Conservation (phyloP, 2,113 vertebrate species). For the Odobenus rosmarus region DNA sequence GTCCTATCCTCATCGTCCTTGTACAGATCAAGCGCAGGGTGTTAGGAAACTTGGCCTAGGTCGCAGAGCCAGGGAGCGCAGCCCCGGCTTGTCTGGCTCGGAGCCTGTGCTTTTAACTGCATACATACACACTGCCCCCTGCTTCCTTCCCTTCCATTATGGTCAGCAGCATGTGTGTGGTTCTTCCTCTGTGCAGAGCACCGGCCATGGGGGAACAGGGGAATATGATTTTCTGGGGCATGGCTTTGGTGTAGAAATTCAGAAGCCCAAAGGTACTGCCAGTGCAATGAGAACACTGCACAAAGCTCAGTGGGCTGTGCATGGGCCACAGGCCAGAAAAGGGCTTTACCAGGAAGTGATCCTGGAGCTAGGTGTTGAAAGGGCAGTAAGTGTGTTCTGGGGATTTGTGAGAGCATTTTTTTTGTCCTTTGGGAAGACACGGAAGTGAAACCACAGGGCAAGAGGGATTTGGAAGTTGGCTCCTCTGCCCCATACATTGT, state of each 20-base stretch:
- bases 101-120: background rate
- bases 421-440: background rate
- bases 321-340: background rate
- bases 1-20: fast-evolving
- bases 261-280: background rate
- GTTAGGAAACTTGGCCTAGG: background rate
- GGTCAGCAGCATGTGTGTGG: fast-evolving
- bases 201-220: background rate
- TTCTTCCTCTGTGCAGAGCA: background rate
- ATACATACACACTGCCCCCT: fast-evolving
- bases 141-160: too few relatives aligned
- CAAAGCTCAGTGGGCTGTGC: background rate
- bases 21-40: background rate
- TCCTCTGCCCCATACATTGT: fast-evolving
- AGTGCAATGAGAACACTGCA: background rate
- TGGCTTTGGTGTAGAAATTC: background rate
- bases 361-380: background rate
- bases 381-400: background rate
- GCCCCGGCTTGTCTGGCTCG: background rate
- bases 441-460: background rate
- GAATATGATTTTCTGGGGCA: background rate
- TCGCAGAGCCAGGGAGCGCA: background rate
- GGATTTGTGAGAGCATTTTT: background rate
- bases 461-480: background rate
- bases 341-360: background rate